Evolutionary conservation across 2,113 vertebrate genomes (phyloP).

Genomic region (Mus spicilegus): DNA sequence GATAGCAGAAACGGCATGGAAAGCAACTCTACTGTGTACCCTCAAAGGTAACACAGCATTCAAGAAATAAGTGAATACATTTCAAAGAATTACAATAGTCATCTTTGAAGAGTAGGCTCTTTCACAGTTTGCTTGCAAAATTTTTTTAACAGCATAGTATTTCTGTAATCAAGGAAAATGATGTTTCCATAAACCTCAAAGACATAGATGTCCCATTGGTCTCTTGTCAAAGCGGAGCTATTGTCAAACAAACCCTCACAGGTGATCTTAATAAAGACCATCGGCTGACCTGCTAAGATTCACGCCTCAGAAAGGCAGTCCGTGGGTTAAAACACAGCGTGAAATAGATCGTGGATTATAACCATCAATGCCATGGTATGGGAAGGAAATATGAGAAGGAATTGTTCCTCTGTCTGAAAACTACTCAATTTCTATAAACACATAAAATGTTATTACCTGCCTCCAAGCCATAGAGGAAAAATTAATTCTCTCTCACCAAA

Average conservation of each 20-base stretch:
- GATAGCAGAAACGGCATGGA: constrained; percentile 17
- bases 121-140: constrained; percentile 46
- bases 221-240: constrained; percentile 34
- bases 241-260: constrained; percentile 12
- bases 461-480: background rate
- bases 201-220: background rate
- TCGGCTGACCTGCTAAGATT: background rate
- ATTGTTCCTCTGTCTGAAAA: constrained; percentile 2
- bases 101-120: background rate
- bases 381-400: constrained; percentile 17
- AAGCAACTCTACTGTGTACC: background rate
- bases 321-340: background rate
- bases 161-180: constrained; percentile 13
- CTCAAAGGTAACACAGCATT: constrained; percentile 18
- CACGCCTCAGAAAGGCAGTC: background rate
- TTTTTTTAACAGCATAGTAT: background rate
- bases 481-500: constrained; percentile 28
- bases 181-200: constrained; percentile 26
- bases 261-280: constrained; percentile 40
- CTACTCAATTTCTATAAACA: constrained; percentile 36
- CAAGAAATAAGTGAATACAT: constrained; percentile 10
- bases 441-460: constrained; percentile 45
- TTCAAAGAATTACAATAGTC: constrained; percentile 16
- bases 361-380: background rate
- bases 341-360: background rate